Evolutionary conservation across 2,888 invertebrate genomes (phyloP).

Genomic region (Labia minor): DNA sequence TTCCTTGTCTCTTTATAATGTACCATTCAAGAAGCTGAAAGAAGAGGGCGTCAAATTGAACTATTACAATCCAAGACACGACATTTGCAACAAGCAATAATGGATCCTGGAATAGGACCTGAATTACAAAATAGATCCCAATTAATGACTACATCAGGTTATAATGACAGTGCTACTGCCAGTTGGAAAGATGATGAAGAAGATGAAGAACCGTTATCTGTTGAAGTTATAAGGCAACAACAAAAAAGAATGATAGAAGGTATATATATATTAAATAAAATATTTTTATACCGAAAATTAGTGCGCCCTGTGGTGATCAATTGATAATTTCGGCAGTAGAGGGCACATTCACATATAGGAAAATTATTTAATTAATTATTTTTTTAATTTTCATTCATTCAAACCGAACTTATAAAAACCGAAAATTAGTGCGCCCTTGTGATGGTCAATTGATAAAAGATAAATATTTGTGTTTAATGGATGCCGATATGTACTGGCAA

Average conservation of each 20-base stretch:
- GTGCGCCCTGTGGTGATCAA: no score
- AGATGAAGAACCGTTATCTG: slow-evolving; percentile 34
- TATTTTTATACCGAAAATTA: no score
- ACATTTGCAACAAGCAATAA: slow-evolving; percentile 43
- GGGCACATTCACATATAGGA: no score
- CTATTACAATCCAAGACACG: slow-evolving; percentile 47
- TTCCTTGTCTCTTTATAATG: slow-evolving; percentile 13
- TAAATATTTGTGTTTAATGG: no score
- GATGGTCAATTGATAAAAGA: no score
- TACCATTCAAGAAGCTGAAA: slow-evolving; percentile 44
- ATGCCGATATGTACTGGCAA: no score
- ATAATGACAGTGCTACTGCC: slow-evolving; percentile 39
- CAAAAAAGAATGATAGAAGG: slow-evolving; percentile 50
- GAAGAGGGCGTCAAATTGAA: slow-evolving; percentile 50
- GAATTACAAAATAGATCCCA: neutral
- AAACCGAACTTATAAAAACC: no score
- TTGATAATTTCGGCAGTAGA: no score
- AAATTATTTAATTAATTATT: no score
- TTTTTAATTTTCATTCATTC: no score
- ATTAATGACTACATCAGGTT: slow-evolving; percentile 27
- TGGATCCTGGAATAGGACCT: slow-evolving; percentile 33
- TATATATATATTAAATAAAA: slow-evolving; percentile 29
- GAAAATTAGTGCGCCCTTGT: no score
- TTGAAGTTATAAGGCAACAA: slow-evolving; percentile 43
- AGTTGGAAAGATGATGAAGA: slow-evolving; percentile 40